Conservation (phyloP, 1,140 invertebrate species). For the Carcinoscorpius rotundicauda region DNA sequence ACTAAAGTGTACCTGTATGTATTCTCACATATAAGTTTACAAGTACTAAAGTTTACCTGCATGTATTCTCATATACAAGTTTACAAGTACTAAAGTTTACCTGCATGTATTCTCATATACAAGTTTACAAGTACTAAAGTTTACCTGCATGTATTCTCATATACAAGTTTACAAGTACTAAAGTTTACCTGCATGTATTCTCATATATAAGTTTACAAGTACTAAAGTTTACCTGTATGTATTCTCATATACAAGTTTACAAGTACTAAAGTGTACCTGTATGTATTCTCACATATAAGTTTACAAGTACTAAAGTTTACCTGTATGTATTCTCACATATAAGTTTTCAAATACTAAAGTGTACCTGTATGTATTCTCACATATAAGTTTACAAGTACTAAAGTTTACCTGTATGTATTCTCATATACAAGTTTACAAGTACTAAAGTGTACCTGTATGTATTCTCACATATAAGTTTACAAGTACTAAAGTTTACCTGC, state of each 20-base stretch:
- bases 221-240: constrained; percentile 41
- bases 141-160: constrained; percentile 51
- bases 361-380: constrained; percentile 49
- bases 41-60: constrained; percentile 35
- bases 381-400: background rate
- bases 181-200: constrained; percentile 45
- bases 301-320: constrained; percentile 25
- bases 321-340: constrained; percentile 46
- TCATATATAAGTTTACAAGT: constrained; percentile 33
- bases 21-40: constrained; percentile 36
- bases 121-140: background rate
- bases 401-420: constrained; percentile 45
- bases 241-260: constrained; percentile 39
- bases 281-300: constrained; percentile 41
- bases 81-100: constrained; percentile 25
- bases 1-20: constrained; percentile 41
- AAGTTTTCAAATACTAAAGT: background rate
- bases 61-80: constrained; percentile 44
- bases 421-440: constrained; percentile 33
- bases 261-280: constrained; percentile 35
- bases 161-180: background rate
- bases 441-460: constrained; percentile 41
- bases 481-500: constrained; percentile 35
- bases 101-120: constrained; percentile 49
- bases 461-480: constrained; percentile 36